Conservation (phyloP, 2,797 vertebrate species). For the Takifugu rubripes region DNA sequence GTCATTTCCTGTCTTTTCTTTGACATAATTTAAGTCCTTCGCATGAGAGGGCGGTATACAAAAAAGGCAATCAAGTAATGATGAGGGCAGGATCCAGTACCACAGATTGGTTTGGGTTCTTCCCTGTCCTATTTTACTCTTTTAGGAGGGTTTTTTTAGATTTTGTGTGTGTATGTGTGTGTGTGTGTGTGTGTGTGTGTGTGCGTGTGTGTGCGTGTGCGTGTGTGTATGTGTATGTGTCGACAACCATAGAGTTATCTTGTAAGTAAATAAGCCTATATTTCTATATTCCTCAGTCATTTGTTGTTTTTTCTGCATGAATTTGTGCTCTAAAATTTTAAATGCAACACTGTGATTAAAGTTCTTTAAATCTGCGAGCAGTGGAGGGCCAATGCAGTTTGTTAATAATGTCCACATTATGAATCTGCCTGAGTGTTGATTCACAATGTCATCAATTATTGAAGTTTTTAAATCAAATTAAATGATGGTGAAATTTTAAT, state of each 20-base stretch:
- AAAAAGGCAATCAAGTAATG: slow-evolving; percentile 53
- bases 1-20: slow-evolving; percentile 35
- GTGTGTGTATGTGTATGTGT: neutral
- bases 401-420: neutral
- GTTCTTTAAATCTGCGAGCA: no score
- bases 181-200: slow-evolving; percentile 8
- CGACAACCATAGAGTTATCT: neutral
- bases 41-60: slow-evolving; percentile 35
- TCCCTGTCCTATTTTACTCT: slow-evolving; percentile 32
- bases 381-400: no score
- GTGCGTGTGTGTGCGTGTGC: neutral
- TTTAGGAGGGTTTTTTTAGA: slow-evolving; percentile 8
- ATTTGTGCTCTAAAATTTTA: no score
- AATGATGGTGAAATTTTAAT: slow-evolving; percentile 28
- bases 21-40: slow-evolving; percentile 39
- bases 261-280: neutral
- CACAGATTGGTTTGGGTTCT: slow-evolving; percentile 28
- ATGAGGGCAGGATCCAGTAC: slow-evolving; percentile 34
- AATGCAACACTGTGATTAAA: no score
- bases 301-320: neutral
- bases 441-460: slow-evolving; percentile 3
- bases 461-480: neutral
- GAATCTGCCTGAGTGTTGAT: no score
- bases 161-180: slow-evolving; percentile 6
- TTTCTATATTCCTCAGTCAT: neutral